Evolutionary conservation across 2,888 invertebrate genomes (phyloP), one percentile per base, ranked within the genome.

Genomic region (Nowickia ferox): DNA sequence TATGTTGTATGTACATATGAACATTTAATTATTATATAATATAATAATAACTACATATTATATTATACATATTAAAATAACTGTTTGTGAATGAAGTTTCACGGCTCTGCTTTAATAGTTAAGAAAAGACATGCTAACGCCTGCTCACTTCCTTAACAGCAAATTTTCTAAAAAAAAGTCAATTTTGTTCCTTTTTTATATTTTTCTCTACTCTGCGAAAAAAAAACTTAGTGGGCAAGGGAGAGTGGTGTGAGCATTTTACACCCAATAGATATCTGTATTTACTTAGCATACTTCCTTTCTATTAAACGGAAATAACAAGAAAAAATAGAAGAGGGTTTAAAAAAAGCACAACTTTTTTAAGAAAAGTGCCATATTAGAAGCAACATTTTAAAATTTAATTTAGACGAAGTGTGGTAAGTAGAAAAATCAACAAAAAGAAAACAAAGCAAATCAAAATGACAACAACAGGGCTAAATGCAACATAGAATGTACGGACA

Each of bases 331-430:
- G 22, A 46, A 61, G 68, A 81, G 22, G 51, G 40, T 65, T 79
- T 65, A 8, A 63, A 63, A 51, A 46, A 80, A 65, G n/a, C 11
- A 38, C 53, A 51, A 46, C 30, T 42, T 72, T 65, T 78, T 61
- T 15, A 79, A 72, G 57, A 59, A 65, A 74, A 69, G 48, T 68
- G 76, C 74, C 46, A 77, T 61, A 19, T 80, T 81, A 84, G 76
- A 87, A 71, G 85, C 72, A 88, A 87, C 77, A 90, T 90, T 89
- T 90, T 88, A 80, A 89, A 90, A 89, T 90, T 89, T 88, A 89
- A 89, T 90, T 89, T 89, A 87, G 61, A 71, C 65, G 87, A 87
- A 89, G 87, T 89, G 87, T 85, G 87, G 88, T 87, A 88, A 89
- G 81, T 53, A 81, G 59, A 69, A 81, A 75, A 68, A 75, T 65